Base-by-base conservation (phyloP, 2,888 invertebrate genomes). In the Ochropleura leucogaster region DNA sequence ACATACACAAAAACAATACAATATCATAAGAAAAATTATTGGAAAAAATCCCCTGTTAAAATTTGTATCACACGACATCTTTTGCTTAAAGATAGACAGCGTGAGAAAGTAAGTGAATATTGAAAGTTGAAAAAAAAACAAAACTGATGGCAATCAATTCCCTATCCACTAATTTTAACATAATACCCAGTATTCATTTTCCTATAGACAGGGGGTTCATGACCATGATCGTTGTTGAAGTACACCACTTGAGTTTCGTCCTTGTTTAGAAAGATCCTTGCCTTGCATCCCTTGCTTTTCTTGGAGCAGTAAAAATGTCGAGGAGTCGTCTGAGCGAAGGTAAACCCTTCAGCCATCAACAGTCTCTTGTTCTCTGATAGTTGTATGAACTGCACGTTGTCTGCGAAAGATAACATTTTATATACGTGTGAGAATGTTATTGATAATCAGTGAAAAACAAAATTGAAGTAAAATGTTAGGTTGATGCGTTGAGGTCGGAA, bases 301-400 rank as follows among this genome's bases (percentile, higher is more conserved):
- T 93, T 92, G 0, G 94, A 94, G 68, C 94, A 94, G 79, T 94
- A 94, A 89, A 88, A 94, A 53, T 92, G 90, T 0, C 89, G 79
- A 1, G 84, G 86, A 0, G 87, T 81, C 0, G 88, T 90, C 44
- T 90, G 87, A 0, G 94, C 90, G 72, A 92, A 94, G 0, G 94
- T 93, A 67, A 89, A 94, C 0, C 87, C 86, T n/a, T 90, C 85
- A 0, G 88, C 88, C 93, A 93, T 93, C 10, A 94, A 79, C 20
- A 94, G 68, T 18, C 89, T 89, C 44, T 87, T 91, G 18, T 84
- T 90, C 0, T 83, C 85, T 1, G 75, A 30, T 9, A 93, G 71
- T 3, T 75, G 77, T 70, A 94, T 92, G 59, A 93, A 92, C 63
- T 87, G 79, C 5, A 93, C 77, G 9, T 87, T 83, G 42, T 66